phyloP scores from a whole-genome alignment of 2,888 invertebrate genomes.

The Escarpia spicata region DNA sequence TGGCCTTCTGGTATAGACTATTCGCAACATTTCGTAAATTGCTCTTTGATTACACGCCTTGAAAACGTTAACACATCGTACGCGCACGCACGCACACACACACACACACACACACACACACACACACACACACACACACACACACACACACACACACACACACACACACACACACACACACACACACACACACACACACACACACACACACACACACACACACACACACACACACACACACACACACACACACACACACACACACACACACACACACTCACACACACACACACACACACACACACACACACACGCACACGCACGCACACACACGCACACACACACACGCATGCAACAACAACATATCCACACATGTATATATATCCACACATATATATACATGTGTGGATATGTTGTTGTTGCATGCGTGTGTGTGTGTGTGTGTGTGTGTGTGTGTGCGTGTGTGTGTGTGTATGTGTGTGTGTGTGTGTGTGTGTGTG shows the following conservation, averaged over 20 bases:
- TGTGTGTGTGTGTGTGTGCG: neutral
- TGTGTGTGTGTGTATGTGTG: neutral
- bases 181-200: too few relatives aligned
- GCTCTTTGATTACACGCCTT: neutral
- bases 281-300: neutral
- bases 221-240: neutral
- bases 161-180: too few relatives aligned
- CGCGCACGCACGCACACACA: too few relatives aligned
- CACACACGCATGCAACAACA: neutral
- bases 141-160: too few relatives aligned
- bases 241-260: neutral
- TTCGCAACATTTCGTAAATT: neutral
- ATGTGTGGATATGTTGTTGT: neutral
- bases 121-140: too few relatives aligned
- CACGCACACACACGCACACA: neutral
- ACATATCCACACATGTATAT: too few relatives aligned
- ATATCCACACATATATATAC: neutral
- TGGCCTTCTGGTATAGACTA: neutral
- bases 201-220: neutral
- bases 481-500: neutral
- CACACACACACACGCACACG: neutral
- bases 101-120: too few relatives aligned
- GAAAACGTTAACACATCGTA: too few relatives aligned
- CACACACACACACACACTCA: neutral
- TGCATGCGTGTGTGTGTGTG: too few relatives aligned